These are phyloP conservation scores for Catalaphyllia jardinei DNA, from an alignment of 64 coral and sea anemone species.

Conservation along the genomic window DNA sequence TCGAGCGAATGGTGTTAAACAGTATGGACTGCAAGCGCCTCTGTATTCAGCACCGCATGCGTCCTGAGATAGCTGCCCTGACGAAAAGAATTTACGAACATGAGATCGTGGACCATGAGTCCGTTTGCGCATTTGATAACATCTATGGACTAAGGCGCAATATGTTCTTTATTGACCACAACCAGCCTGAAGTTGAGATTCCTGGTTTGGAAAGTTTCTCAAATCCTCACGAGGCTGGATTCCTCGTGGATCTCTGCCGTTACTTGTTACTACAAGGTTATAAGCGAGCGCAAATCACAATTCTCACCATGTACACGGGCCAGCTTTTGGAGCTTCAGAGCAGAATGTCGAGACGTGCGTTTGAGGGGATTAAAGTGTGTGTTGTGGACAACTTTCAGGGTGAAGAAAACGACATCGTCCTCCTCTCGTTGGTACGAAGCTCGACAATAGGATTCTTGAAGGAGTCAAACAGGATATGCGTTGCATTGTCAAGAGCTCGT, in stretches of 20 bases:
- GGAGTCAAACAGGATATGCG: conserved; percentile 22
- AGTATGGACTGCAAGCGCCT: conserved; percentile 76
- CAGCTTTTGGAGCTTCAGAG: conserved; percentile 58
- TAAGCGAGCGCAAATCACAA: conserved; percentile 42
- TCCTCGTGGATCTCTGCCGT: conserved; percentile 62
- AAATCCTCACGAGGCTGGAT: conserved; percentile 75
- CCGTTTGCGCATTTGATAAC: conserved; percentile 61
- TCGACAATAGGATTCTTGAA: not conserved
- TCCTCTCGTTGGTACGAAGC: conserved; percentile 11
- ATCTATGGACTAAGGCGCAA: conserved; percentile 65
- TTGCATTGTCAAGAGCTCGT: conserved; percentile 30
- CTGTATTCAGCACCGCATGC: conserved; percentile 79
- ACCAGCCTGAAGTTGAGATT: conserved; percentile 6
- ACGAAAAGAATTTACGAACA: conserved; percentile 77
- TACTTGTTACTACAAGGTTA: conserved; percentile 78
- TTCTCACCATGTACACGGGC: conserved; percentile 76
- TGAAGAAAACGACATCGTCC: conserved; percentile 35
- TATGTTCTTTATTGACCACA: conserved; percentile 82
- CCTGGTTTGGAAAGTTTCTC: conserved; percentile 32
- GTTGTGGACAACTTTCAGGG: conserved; percentile 78
- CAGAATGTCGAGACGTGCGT: conserved; percentile 17
- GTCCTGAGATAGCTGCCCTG: conserved; percentile 70
- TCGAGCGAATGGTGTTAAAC: conserved; percentile 89
- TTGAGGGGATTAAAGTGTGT: conserved; percentile 53
- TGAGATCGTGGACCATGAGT: conserved; percentile 67